Evolutionary conservation across 2,113 vertebrate species (phyloP), one percentile per base, ranked within the genome.

Genomic region (Sylvia atricapilla): DNA sequence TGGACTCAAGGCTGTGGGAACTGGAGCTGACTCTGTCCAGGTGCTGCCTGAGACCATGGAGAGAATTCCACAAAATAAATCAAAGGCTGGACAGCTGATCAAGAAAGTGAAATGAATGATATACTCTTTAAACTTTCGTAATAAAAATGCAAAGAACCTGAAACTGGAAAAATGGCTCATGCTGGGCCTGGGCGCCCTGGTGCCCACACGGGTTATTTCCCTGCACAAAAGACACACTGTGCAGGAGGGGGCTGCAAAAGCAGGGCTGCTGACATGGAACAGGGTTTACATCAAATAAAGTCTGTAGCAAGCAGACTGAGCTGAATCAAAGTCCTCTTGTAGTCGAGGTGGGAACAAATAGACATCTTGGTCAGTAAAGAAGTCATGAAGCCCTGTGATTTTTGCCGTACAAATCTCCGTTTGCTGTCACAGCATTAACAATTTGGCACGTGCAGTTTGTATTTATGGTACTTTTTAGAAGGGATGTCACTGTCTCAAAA

Each of bases 1-100:
- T 2, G 53, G 49, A 25, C 8, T 28, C 23, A 10, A 13, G 3
- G 1, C 0, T 4, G 7, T 25, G 10, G 0, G 19, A 59, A 21
- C 52, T 22, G n/a, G 46, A 46, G 28, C 17, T 53, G 62, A 12
- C 39, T 55, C 37, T 68, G 44, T 2, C 25, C 30, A 11, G 21
- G 52, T 10, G 47, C 31, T 84, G 68, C n/a, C n/a, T 35, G 28
- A 53, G 20, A 60, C 3, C 5, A n/a, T 0, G 2, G 35, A 44
- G 39, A 35, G 15, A 60, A 56, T 52, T 25, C 39, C 59, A 87
- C 25, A 60, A 68, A 64, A 68, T n/a, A 25, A 50, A 64, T 18
- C 39, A 53, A 64, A 87, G 59, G 41, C 44, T 77, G 58, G 55
- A 16, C 35, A 73, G 63, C 35, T 55, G 20, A 92, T 28, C 28